A percentile compares a stretch with the other conserved stretches of the same genome.
Evolutionary conservation across 2,113 vertebrate genomes (phyloP).

Genomic region (Leucosticte australis): DNA sequence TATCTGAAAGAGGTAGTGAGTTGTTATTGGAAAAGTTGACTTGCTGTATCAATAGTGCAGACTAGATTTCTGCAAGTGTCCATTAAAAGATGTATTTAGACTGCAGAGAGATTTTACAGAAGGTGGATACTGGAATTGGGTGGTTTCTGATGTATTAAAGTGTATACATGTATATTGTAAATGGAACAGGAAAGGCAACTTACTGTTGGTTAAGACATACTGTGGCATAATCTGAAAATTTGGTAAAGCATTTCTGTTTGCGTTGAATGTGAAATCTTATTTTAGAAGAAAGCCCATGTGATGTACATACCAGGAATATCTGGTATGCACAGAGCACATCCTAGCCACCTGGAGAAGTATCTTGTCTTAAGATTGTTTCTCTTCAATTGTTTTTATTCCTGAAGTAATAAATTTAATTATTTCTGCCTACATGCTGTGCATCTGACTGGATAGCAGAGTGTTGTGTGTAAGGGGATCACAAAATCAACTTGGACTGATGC

Average conservation of each 20-base stretch:
- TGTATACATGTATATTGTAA: background rate
- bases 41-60: background rate
- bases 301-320: background rate
- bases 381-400: background rate
- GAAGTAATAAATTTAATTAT: background rate
- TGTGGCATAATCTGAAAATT: background rate
- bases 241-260: background rate
- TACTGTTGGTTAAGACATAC: background rate
- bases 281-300: background rate
- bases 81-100: background rate
- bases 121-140: background rate
- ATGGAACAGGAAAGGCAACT: background rate
- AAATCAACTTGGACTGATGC: background rate
- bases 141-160: background rate
- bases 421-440: background rate
- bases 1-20: background rate
- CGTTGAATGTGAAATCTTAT: background rate
- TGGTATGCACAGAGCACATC: background rate
- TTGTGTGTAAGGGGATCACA: rapidly evolving
- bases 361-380: background rate
- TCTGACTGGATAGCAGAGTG: background rate
- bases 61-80: background rate
- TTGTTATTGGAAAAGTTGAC: background rate
- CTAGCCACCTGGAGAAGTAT: background rate
- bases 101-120: background rate